Evolutionary conservation across 2,888 invertebrate genomes (phyloP), one percentile per base, ranked within the genome.

Genomic region (Sabatieria punctata): DNA sequence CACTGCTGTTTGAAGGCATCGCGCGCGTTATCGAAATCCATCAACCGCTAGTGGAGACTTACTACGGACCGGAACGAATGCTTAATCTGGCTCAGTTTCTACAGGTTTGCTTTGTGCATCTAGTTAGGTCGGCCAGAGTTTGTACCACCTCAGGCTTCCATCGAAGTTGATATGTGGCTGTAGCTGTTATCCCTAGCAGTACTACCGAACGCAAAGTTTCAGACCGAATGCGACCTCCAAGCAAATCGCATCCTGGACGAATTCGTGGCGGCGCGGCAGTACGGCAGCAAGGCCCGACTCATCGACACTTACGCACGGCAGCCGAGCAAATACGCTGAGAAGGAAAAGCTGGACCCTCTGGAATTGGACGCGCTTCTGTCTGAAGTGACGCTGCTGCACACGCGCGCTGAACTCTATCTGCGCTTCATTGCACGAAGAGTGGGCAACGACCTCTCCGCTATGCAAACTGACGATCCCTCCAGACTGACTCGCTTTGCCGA

Each of bases 321-420:
- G 18, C 21, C 30, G 43, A 30, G n/a, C 8, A 43, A 35, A n/a
- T 13, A 8, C 11, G 11, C 26, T n/a, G 4, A 27, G 13, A 4
- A 11, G 13, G 26, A 43, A 30, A 25, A 21, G 22, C 8, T 38
- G n/a, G n/a, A 38, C n/a, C 38, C 85, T 0, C 80, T 82, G 60
- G 81, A 81, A 57, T 74, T 86, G 46, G 95, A 95, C 71, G 76
- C 81, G 0, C 72, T 85, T 39, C 76, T 95, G 49, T 79, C 81
- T 0, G 95, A 97, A 71, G 76, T 93, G 49, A 86, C 89, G 0
- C 74, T 88, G 41, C 79, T 91, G 71, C 88, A 88, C 69, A 79
- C 85, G 1, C 74, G 89, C 53, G 76, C 83, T n/a, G 83, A 85
- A 61, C 72, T 95, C 22, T 97, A 93, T 68, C 78, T 85, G 57